Evolutionary conservation across 1,140 invertebrate genomes (phyloP).

Genomic region (Scaptomyza graminum): DNA sequence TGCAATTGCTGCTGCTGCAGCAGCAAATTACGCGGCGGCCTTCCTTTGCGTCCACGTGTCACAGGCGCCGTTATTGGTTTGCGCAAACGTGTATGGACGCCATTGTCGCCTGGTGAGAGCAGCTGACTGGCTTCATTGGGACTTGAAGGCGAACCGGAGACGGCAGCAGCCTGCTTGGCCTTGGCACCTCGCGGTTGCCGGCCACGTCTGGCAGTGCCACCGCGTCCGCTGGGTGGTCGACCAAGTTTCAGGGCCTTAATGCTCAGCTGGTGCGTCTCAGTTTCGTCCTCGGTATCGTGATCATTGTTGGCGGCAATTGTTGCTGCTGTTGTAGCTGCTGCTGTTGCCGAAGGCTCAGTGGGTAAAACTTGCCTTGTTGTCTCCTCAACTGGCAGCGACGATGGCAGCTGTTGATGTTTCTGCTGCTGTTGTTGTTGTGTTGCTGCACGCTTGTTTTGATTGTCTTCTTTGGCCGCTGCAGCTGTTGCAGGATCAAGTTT

Average conservation of each 20-base stretch:
- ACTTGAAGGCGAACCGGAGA: slow-evolving; percentile 40
- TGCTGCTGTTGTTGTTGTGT: not conserved
- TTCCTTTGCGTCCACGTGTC: slow-evolving; percentile 70
- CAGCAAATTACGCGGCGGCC: slow-evolving; percentile 71
- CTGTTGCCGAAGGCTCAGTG: slow-evolving; percentile 5
- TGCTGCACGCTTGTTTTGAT: slow-evolving; percentile 4
- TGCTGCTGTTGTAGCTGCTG: slow-evolving; percentile 11
- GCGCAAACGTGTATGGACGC: slow-evolving; percentile 69
- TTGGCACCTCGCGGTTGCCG: slow-evolving; percentile 76
- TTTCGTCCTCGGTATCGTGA: slow-evolving; percentile 79
- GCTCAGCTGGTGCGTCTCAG: slow-evolving; percentile 64
- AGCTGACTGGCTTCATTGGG: slow-evolving; percentile 24
- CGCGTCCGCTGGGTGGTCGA: slow-evolving; percentile 59
- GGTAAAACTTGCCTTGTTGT: slow-evolving; percentile 48
- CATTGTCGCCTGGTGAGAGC: slow-evolving; percentile 60
- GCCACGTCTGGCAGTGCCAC: slow-evolving; percentile 71
- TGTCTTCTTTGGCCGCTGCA: slow-evolving; percentile 68
- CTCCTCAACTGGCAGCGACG: slow-evolving; percentile 66
- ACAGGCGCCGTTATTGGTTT: slow-evolving; percentile 62
- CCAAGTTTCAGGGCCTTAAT: slow-evolving; percentile 48
- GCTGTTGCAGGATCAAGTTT: slow-evolving; percentile 87
- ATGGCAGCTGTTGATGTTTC: slow-evolving; percentile 10
- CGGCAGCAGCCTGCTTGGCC: slow-evolving; percentile 42
- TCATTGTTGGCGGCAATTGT: slow-evolving; percentile 41
- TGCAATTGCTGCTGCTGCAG: slow-evolving; percentile 66